Evolutionary conservation across 2,113 vertebrate genomes (phyloP), one percentile per base, ranked within the genome.

Genomic region (Neoarius graeffei): DNA sequence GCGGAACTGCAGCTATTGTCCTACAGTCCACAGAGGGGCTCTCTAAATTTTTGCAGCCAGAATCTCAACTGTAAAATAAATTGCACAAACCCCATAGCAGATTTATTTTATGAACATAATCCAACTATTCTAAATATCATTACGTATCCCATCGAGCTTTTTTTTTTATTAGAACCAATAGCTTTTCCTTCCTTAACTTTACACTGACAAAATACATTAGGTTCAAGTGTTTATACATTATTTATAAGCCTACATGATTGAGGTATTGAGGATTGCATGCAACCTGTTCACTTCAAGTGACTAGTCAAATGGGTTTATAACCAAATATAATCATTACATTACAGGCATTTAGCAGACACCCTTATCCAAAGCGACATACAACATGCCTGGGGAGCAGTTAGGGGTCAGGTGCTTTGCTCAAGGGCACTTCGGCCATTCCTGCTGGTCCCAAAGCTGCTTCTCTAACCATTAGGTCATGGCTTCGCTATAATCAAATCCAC

Each of bases 1-100:
- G 74, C 1, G 1, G 35, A 25, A 4, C 0, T 7, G 3, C 25
- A 0, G 0, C 4, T 25, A 30, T 13, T 1, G 2, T 8, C 35
- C 14, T 17, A 7, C 64, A n/a, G 15, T 3, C 7, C 7, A 52
- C 50, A 25, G 35, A 6, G 27, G 17, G 1, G n/a, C 1, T 11
- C 25, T n/a, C 14, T 19, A 15, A 71, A 15, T 54, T 1, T 35
- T 35, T 23, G 62, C 23, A 64, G 2, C 7, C 23, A 64, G 7
- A 64, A 15, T 64, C 20, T 25, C 9, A 10, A 64, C 9, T 25
- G 62, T 25, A 64, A 64, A 64, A 64, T 25, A 64, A 64, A n/a
- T 64, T 64, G 8, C 62, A 64, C 1, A 4, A 8, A 64, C 20
- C 66, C 66, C n/a, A 13, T 6, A 69, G 27, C 5, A 69, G 27